Percentiles rank a stretch among this genome's conserved stretches.
phyloP scores from a whole-genome alignment of 2,113 vertebrate genomes.

The Pica pica region DNA sequence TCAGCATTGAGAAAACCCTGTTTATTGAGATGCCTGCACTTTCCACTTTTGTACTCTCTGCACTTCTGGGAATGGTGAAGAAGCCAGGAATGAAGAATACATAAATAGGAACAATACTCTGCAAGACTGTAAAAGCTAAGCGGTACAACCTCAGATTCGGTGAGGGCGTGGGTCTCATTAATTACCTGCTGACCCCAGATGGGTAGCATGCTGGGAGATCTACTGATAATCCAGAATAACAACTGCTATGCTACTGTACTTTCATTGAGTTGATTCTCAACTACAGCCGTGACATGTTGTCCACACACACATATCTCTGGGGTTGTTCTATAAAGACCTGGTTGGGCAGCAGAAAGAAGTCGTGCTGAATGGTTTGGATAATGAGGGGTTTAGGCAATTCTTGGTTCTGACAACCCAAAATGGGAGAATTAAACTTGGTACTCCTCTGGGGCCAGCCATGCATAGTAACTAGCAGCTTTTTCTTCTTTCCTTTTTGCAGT shows the following conservation, averaged over 20 bases:
- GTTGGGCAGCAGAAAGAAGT: neutral
- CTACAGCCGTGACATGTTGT: neutral
- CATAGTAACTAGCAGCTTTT: neutral
- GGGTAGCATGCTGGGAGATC: too few species aligned
- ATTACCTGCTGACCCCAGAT: too few species aligned
- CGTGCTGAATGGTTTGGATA: too few species aligned
- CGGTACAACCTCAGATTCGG: neutral
- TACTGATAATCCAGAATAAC: neutral
- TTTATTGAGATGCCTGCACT: neutral
- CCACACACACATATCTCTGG: neutral
- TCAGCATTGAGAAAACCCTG: neutral
- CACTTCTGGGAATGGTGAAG: neutral
- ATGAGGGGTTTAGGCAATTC: neutral
- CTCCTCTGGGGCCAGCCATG: neutral
- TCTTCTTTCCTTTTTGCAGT: neutral
- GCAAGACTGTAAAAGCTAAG: neutral
- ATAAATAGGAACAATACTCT: neutral
- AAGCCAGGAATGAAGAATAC: neutral
- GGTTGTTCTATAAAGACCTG: neutral
- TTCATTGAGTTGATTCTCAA: neutral
- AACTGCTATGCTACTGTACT: neutral
- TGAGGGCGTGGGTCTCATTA: neutral
- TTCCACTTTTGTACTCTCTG: neutral
- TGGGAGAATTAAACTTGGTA: neutral
- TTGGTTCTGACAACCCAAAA: neutral